Base-by-base conservation (phyloP, 2,888 invertebrate species). In the Cactoblastis cactorum region DNA sequence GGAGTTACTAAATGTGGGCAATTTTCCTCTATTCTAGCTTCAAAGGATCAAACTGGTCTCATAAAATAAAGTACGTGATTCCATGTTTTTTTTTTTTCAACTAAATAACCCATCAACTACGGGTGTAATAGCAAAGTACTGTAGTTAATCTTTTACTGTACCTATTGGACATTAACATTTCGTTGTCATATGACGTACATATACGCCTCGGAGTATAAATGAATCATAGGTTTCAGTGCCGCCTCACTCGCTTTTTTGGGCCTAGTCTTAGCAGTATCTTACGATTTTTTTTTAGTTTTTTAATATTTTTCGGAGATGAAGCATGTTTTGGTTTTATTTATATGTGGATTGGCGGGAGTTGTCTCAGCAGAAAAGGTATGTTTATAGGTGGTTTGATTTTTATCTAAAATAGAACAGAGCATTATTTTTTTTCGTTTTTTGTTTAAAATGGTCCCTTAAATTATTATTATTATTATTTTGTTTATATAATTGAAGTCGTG, bases 311-410 rank as follows among this genome's bases (percentile, higher is more conserved):
- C 18, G 15, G 45, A 15, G 28, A 53, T 53, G 53, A 8, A 11
- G 8, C 28, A 38, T 24, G 43, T 50, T 38, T 22, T 41, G 1
- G 12, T 50, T 32, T 38, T 53, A 18, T 15, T 50, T 9, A 41
- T 50, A 22, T 17, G 22, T 2, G 19, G 47, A 11, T 24, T 38
- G 33, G 50, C 51, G 33, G 49, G 53, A 18, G 34, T 39, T 39
- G 38, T 19, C 22, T 15, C 39, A 58, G 55, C 54, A 47, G 51
- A 52, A 34, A 53, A 55, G 57, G 57, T 57, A 50, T 33, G 34
- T 38, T 15, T 37, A 9, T 28, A 9, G 9, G 4, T 4, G 1
- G 5, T 28, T 28, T 28, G 9, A 6, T 28, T 28, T 28, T n/a
- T n/a, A n/a, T n/a, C n/a, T n/a, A n/a, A n/a, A n/a, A n/a, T n/a